These are phyloP conservation scores for Diadophis punctatus DNA, from an alignment of 2,113 vertebrate species.

Conservation along the genomic window DNA sequence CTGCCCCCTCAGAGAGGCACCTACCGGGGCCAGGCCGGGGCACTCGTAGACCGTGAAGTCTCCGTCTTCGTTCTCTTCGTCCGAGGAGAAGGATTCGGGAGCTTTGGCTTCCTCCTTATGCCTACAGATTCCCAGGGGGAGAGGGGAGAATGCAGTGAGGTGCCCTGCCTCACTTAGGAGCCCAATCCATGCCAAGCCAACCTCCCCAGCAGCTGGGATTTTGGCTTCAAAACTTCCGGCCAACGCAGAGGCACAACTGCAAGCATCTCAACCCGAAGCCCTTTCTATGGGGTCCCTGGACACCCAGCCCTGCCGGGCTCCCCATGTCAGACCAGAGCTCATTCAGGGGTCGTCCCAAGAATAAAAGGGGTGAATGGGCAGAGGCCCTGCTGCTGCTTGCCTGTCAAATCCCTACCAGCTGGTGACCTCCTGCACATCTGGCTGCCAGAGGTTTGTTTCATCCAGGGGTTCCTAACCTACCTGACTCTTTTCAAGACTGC, in stretches of 20 bases:
- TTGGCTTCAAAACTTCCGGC: neutral
- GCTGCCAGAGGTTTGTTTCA: neutral
- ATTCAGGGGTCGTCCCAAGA: neutral
- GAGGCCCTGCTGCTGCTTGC: neutral
- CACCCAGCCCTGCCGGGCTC: neutral
- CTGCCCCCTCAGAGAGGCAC: slow-evolving; percentile 30
- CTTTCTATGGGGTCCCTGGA: neutral
- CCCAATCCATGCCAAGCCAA: neutral
- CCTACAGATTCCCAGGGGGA: slow-evolving; percentile 52
- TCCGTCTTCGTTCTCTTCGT: slow-evolving; percentile 92
- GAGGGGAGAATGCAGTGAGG: neutral
- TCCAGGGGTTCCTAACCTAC: neutral
- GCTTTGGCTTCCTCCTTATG: slow-evolving; percentile 83
- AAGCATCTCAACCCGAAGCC: neutral
- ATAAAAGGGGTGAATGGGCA: neutral
- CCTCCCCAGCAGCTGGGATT: neutral
- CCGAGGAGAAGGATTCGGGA: slow-evolving; percentile 78
- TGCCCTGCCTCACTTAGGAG: neutral
- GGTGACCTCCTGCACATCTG: neutral
- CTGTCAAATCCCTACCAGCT: neutral
- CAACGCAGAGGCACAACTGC: neutral
- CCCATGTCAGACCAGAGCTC: neutral
- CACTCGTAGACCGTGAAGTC: slow-evolving; percentile 97
- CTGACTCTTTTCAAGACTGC: neutral
- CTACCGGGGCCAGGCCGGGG: slow-evolving; percentile 90